These are phyloP conservation scores for Melanostoma scalare DNA, from an alignment of 2,888 invertebrate species.

Conservation along the genomic window DNA sequence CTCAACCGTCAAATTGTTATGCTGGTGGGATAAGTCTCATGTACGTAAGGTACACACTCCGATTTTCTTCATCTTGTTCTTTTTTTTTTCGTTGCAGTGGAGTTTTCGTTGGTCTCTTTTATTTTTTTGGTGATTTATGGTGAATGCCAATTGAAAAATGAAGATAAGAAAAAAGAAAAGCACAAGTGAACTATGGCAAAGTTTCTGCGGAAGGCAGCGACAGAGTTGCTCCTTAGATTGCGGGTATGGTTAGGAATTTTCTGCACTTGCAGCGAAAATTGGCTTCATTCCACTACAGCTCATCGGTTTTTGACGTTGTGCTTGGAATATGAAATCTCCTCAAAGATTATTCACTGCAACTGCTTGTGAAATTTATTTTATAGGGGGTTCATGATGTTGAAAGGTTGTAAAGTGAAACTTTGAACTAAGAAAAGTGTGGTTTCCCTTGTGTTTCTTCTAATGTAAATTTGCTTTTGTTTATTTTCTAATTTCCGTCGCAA, in stretches of 20 bases:
- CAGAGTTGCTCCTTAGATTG: conserved; percentile 19
- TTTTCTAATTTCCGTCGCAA: too few species aligned
- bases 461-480: too few species aligned
- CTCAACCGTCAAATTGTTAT: conserved; percentile 60
- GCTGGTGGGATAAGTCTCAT: conserved; percentile 55
- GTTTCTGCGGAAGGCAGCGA: conserved; percentile 49
- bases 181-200: conserved; percentile 20
- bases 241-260: conserved; percentile 53
- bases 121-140: conserved; percentile 36
- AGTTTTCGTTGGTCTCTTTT: neutral
- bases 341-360: conserved; percentile 29
- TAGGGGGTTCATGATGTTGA: conserved; percentile 3
- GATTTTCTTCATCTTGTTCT: neutral
- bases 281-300: conserved; percentile 61
- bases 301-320: conserved; percentile 58
- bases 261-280: conserved; percentile 65
- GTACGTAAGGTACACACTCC: neutral
- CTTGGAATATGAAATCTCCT: conserved; percentile 62
- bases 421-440: too few species aligned
- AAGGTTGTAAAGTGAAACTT: too few species aligned
- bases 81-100: conserved; percentile 10
- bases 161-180: conserved; percentile 52
- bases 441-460: too few species aligned
- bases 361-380: neutral
- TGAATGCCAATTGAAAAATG: conserved; percentile 62